Base-by-base conservation (phyloP, 2,888 invertebrate species). In the Chouioia cunea region DNA sequence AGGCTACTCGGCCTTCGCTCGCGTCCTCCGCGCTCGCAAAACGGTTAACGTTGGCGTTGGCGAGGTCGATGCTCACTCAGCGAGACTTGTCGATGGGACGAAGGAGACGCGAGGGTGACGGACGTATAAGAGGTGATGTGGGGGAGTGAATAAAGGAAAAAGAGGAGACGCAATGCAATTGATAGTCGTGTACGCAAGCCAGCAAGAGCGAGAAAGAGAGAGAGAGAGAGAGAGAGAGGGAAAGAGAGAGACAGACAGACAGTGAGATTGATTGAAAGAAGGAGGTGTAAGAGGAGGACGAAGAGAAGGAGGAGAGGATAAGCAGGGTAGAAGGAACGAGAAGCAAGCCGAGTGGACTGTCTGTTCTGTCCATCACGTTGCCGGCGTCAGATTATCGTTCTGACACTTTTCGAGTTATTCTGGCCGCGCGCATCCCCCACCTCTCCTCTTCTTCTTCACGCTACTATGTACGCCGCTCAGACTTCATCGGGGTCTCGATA, bases 371-470 rank as follows among this genome's bases (percentile, higher is more conserved):
- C 78, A 82, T 85, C 85, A 84, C 82, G 80, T 85, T 79, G 85
- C 84, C 79, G 78, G 81, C 83, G 84, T 85, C 84, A 83, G 85
- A 85, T 85, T 85, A 85, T 85, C 85, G 84, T 85, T 84, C 85
- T 83, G 85, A 85, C 85, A 85, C 83, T 85, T 84, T 85, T 79
- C 82, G 82, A 85, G 85, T 84, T 85, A 85, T 84, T 84, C 83
- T 81, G 80, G 80, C 80, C 82, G 80, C 79, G 77, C 75, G 76
- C 77, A 76, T 74, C 68, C 76, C 27, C n/a, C 36, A 4, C 47
- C 4, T n/a, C 4, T n/a, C 6, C 43, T 23, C 2, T n/a, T 10
- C 47, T 27, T 10, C 36, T 36, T 10, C 6, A 36, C 10, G 48
- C 48, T 48, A 48, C 43, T 54, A 46, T 57, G 12, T 36, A 36